A percentile compares a stretch with the other conserved stretches of the same genome.
Conservation (phyloP, 1,140 invertebrate species). For the Lepidostoma basale region DNA sequence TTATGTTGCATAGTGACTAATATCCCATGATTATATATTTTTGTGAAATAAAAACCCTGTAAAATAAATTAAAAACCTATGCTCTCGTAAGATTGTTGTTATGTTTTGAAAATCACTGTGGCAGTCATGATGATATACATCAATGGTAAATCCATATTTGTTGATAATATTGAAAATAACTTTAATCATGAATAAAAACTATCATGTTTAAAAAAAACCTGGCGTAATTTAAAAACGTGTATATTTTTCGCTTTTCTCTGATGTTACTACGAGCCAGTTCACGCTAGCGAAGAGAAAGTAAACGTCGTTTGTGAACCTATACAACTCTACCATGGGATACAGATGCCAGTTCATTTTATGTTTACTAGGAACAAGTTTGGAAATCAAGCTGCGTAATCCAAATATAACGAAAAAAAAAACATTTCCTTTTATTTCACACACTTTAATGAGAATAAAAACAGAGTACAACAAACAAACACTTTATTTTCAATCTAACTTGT, state of each 20-base stretch:
- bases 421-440: too few species aligned
- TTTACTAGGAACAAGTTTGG: background rate
- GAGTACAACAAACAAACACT: conserved; percentile 1
- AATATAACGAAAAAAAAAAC: background rate
- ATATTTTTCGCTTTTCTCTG: background rate
- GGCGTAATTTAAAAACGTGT: background rate
- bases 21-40: too few species aligned
- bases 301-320: conserved; percentile 27
- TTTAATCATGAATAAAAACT: too few species aligned
- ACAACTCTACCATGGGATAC: too few species aligned
- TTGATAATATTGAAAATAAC: too few species aligned
- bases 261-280: conserved; percentile 21
- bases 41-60: too few species aligned
- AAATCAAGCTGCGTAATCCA: background rate
- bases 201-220: background rate
- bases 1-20: too few species aligned
- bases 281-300: conserved; percentile 32
- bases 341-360: background rate
- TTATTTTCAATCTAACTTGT: background rate
- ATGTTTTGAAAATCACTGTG: too few species aligned
- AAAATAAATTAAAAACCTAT: too few species aligned
- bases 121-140: too few species aligned
- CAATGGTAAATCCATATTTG: too few species aligned
- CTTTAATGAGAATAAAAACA: background rate
- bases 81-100: too few species aligned